Base-by-base conservation (phyloP, 2,888 invertebrate species). In the Hylaea fasciaria region DNA sequence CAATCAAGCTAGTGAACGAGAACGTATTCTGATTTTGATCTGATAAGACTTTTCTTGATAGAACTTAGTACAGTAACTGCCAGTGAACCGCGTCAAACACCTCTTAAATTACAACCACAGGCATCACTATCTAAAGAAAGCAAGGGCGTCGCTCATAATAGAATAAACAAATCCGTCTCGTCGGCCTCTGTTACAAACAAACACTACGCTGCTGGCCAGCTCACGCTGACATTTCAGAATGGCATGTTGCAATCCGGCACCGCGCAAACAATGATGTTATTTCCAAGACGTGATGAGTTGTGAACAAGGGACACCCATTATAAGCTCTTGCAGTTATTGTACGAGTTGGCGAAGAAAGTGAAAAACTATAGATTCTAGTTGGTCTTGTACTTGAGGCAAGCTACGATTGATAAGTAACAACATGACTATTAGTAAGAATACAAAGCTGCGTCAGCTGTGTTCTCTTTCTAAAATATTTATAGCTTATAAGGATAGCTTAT, bases 221-320 rank as follows among this genome's bases (percentile, higher is more conserved):
- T 51, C 58, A n/a, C 45, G 60, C 52, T 65, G 65, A 69, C 65
- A 67, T 66, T 64, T 69, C 50, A 65, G 61, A 35, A 16, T 55
- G 46, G 45, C 40, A 56, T 64, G 56, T 67, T 65, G 62, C 57
- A 66, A 66, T 52, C 60, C 41, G 48, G 7, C 56, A 51, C 55
- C 35, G 32, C 41, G 58, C 62, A 57, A 62, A 65, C 65, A 65
- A 65, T 67, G 32, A 55, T 64, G 57, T 55, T 63, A 62, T 64
- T 61, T 63, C 57, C 52, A 66, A 49, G 62, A 62, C 37, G 50
- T 44, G 56, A 48, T 50, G 53, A 41, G 51, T n/a, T 39, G 35
- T 47, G 22, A 46, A 54, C 48, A 55, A 16, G 32, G 37, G 17
- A 45, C 45, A 10, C 53, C 14, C 13, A 44, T 54, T 64, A 53